Conservation (phyloP, 2,113 vertebrate species). For the Gambusia affinis region DNA sequence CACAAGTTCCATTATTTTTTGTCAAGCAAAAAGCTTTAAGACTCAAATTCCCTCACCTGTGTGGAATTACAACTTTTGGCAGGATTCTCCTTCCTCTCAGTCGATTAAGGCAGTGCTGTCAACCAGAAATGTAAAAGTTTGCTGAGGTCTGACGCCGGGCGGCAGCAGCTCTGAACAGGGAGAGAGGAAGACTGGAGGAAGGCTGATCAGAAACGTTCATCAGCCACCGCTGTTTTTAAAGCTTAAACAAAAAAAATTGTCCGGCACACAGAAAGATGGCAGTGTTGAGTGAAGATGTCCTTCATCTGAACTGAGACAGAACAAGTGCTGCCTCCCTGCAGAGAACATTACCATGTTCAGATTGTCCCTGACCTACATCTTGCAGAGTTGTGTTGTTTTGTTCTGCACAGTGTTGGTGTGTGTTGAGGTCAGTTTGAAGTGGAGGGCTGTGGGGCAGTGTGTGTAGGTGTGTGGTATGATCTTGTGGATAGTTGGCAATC, state of each 20-base stretch:
- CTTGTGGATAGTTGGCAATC: constrained; percentile 18
- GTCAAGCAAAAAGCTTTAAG: no score
- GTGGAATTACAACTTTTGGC: no score
- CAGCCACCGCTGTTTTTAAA: background rate
- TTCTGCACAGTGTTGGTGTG: background rate
- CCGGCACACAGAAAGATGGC: background rate
- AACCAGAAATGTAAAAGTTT: no score
- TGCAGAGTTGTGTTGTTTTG: constrained; percentile 21
- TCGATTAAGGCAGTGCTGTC: no score
- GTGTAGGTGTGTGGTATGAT: constrained; percentile 50
- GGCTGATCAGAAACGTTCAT: no score
- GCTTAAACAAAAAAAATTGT: background rate
- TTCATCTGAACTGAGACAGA: background rate
- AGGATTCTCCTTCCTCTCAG: no score
- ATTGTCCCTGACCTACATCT: constrained; percentile 41
- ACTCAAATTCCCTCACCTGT: no score
- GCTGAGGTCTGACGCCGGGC: no score
- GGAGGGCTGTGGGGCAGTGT: constrained; percentile 25
- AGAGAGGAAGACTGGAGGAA: no score
- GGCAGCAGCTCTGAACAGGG: no score
- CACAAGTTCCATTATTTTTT: no score
- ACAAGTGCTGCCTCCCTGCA: background rate
- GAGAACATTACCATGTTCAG: constrained; percentile 42
- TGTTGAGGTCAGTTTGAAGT: constrained; percentile 35
- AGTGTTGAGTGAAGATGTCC: background rate